Percentiles rank a stretch among this genome's conserved stretches.
These are phyloP conservation scores for Drosophila mauritiana DNA, from an alignment of 1,140 invertebrate species.

Conservation along the genomic window DNA sequence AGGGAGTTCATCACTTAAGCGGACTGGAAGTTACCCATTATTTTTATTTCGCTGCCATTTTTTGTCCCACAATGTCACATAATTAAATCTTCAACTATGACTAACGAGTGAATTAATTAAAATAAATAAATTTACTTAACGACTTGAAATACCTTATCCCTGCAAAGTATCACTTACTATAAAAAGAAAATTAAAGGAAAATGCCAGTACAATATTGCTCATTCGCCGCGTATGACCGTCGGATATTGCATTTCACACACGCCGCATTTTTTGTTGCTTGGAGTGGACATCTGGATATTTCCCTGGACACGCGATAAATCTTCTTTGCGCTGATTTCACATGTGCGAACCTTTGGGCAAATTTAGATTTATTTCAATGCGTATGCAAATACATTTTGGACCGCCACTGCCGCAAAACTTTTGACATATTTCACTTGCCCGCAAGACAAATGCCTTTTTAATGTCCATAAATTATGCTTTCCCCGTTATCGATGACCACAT, in stretches of 20 bases:
- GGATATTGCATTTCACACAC: constrained; percentile 18
- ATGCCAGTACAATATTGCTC: constrained; percentile 59
- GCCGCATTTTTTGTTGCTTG: constrained; percentile 17
- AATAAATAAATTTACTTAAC: neutral
- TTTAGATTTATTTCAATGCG: constrained; percentile 70
- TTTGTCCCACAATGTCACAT: neutral
- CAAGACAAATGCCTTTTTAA: constrained; percentile 70
- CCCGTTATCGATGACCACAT: constrained; percentile 23
- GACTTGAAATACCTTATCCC: neutral
- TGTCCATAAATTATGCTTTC: constrained; percentile 62
- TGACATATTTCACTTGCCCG: constrained; percentile 63
- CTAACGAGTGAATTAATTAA: neutral
- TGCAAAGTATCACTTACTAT: constrained; percentile 14
- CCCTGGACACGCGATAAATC: constrained; percentile 64
- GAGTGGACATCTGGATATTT: constrained; percentile 57
- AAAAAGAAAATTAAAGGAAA: neutral
- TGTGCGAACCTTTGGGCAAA: constrained; percentile 68
- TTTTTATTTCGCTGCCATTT: neutral
- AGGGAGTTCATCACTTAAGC: neutral
- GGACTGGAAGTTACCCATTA: neutral
- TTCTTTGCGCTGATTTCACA: constrained; percentile 68
- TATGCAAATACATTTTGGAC: constrained; percentile 49
- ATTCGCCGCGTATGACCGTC: constrained; percentile 55
- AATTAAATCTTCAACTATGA: too few species aligned
- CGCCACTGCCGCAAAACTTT: constrained; percentile 53